Evolutionary conservation across 2,888 invertebrate species (phyloP).

Genomic region (Dioctria rufipes): DNA sequence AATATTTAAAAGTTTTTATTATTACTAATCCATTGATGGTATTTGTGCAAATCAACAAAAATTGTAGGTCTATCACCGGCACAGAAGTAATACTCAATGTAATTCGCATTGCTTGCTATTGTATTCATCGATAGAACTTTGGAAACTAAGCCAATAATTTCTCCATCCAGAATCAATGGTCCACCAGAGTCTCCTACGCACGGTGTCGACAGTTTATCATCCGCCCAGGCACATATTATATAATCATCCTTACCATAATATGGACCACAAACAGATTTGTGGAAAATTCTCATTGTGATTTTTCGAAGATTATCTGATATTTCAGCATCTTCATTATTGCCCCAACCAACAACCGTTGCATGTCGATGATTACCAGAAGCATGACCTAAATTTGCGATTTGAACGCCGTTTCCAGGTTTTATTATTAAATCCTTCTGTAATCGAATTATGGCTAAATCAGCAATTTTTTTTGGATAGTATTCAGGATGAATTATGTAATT

Average conservation of each 20-base stretch:
- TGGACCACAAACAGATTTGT: neutral
- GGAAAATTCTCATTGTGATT: neutral
- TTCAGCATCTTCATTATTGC: slow-evolving; percentile 4
- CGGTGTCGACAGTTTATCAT: slow-evolving; percentile 71
- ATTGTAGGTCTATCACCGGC: slow-evolving; percentile 11
- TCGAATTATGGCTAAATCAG: slow-evolving; percentile 15
- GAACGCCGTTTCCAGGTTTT: neutral
- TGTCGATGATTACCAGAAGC: neutral
- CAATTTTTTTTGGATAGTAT: neutral
- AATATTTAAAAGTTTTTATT: neutral
- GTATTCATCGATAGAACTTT: slow-evolving; percentile 5
- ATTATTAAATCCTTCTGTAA: neutral
- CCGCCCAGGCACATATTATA: slow-evolving; percentile 78
- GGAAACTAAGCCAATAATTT: slow-evolving; percentile 72
- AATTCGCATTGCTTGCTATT: neutral
- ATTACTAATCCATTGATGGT: neutral
- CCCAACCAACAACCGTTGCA: slow-evolving; percentile 36
- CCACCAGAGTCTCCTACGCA: slow-evolving; percentile 68
- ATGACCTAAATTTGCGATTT: slow-evolving; percentile 5
- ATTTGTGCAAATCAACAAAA: neutral
- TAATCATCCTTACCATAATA: slow-evolving; percentile 63
- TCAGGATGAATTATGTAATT: slow-evolving; percentile 9
- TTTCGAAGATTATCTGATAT: neutral
- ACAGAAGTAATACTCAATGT: neutral
- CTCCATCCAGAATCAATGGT: slow-evolving; percentile 66